A percentile compares a stretch with the other conserved stretches of the same genome.
These are phyloP conservation scores for Phenacoccus solenopsis DNA, from an alignment of 1,140 invertebrate genomes.

Conservation along the genomic window DNA sequence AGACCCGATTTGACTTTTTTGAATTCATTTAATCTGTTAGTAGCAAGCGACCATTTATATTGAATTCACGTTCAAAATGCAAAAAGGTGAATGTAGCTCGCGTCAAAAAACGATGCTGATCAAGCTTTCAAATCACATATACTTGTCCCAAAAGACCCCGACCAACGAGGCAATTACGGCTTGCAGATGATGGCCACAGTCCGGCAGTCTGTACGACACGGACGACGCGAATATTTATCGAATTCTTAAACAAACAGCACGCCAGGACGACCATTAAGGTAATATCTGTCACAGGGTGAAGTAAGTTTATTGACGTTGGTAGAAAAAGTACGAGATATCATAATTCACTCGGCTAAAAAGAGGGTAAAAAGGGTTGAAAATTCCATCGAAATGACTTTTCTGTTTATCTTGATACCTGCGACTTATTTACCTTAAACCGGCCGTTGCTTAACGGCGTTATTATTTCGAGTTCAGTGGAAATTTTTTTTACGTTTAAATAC, in stretches of 20 bases:
- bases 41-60: too few species aligned
- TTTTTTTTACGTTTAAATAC: not conserved
- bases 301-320: not conserved
- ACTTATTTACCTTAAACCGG: not conserved
- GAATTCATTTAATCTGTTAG: too few species aligned
- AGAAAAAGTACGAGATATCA: not conserved
- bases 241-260: not conserved
- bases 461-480: not conserved
- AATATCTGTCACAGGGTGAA: not conserved
- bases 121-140: too few species aligned
- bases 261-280: not conserved
- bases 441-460: too few species aligned
- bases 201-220: too few species aligned
- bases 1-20: too few species aligned
- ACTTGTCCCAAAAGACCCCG: too few species aligned
- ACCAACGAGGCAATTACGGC: not conserved
- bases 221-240: too few species aligned
- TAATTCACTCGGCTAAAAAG: not conserved
- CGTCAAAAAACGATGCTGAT: too few species aligned
- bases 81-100: too few species aligned
- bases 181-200: not conserved
- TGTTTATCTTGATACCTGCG: not conserved
- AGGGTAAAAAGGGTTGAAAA: not conserved
- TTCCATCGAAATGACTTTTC: not conserved
- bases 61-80: too few species aligned